These are phyloP conservation scores for Elysia crispata DNA, from an alignment of 2,888 invertebrate genomes.

Conservation along the genomic window DNA sequence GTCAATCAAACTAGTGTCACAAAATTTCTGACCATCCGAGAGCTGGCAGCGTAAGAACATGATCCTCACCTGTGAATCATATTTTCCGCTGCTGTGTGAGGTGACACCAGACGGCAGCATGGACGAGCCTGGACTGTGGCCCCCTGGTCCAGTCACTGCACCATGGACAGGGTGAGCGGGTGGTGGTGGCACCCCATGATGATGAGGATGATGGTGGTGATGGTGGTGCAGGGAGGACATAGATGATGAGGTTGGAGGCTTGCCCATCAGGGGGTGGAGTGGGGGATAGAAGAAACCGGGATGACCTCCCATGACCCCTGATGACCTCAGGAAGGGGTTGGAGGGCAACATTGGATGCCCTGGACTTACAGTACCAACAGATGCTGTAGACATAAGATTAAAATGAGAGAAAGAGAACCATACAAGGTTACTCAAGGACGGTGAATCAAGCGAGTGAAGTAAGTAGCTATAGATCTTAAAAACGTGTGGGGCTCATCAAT, in stretches of 20 bases:
- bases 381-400: conserved; percentile 61
- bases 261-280: conserved; percentile 65
- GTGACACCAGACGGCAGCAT: no score
- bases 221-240: conserved; percentile 3
- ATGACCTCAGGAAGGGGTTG: conserved; percentile 66
- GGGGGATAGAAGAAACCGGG: conserved; percentile 72
- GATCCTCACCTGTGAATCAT: no score
- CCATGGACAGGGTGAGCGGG: conserved; percentile 48
- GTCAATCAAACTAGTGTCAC: no score
- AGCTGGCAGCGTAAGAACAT: no score
- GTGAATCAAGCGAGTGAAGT: neutral
- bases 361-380: conserved; percentile 71
- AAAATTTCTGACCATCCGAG: no score
- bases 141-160: neutral
- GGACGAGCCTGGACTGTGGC: no score
- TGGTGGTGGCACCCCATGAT: conserved; percentile 53
- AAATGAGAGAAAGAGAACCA: neutral
- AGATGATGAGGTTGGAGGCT: conserved; percentile 24
- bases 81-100: no score
- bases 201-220: conserved; percentile 52
- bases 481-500: neutral
- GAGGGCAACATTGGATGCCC: conserved; percentile 66
- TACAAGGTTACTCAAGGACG: neutral
- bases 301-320: conserved; percentile 54
- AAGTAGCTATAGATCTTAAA: neutral